Conservation (phyloP, 2,113 vertebrate genomes). For the Laticauda laticaudata region DNA sequence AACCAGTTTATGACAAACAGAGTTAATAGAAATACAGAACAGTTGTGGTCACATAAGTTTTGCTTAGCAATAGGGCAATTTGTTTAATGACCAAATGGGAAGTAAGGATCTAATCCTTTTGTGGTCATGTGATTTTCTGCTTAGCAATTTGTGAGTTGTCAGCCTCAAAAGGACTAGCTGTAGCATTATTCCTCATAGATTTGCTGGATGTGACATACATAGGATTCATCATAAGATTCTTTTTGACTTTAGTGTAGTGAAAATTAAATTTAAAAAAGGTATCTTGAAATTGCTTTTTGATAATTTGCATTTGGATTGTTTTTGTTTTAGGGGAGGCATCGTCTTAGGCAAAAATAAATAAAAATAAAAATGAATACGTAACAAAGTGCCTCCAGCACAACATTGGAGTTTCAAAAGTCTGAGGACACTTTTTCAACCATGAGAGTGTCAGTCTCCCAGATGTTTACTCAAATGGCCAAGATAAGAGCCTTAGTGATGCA, state of each 20-base stretch:
- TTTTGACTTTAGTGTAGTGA: not conserved
- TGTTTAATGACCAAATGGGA: not conserved
- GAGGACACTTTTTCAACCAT: not conserved
- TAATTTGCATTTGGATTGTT: not conserved
- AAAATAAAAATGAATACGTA: not conserved
- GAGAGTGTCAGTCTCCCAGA: not conserved
- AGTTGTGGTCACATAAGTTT: not conserved
- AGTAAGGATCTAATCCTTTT: not conserved
- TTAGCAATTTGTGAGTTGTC: not conserved
- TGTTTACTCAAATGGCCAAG: not conserved
- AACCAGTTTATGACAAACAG: not conserved
- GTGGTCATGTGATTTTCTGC: not conserved
- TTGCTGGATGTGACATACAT: not conserved
- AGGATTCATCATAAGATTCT: not conserved
- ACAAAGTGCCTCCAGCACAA: not conserved
- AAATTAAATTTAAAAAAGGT: not conserved
- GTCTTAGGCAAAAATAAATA: not conserved
- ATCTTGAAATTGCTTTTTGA: not conserved
- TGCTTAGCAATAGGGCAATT: not conserved
- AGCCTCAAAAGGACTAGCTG: not conserved
- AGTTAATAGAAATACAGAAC: not conserved
- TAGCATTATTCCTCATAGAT: not conserved
- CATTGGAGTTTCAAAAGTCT: not conserved
- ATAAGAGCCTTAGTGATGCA: not conserved
- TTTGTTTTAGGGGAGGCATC: not conserved